These are phyloP conservation scores for Piprites chloris DNA, from an alignment of 2,113 vertebrate species.

Conservation along the genomic window DNA sequence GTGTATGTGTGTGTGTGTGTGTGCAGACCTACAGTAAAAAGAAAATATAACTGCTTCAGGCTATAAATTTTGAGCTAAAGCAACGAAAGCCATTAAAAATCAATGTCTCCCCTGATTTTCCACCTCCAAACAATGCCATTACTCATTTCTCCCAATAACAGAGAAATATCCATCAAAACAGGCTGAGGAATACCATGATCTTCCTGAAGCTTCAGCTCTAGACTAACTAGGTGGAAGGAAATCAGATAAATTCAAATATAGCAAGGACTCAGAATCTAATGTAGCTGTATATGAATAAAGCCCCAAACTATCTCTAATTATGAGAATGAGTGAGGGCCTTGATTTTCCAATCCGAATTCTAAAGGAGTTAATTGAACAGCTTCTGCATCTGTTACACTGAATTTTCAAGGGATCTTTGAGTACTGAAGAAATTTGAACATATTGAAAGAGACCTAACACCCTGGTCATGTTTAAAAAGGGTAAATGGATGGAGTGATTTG, in stretches of 20 bases:
- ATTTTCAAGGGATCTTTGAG: not conserved
- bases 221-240: not conserved
- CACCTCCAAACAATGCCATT: not conserved
- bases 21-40: not conserved
- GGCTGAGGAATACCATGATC: not conserved
- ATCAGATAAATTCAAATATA: not conserved
- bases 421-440: not conserved
- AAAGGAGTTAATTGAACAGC: not conserved
- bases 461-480: not conserved
- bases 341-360: not conserved
- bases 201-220: not conserved
- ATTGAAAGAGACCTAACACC: not conserved
- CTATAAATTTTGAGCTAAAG: not conserved
- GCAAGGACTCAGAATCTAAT: not conserved
- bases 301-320: not conserved
- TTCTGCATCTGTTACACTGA: not conserved
- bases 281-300: not conserved
- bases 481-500: not conserved
- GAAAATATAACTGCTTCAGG: not conserved
- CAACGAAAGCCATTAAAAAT: conserved; percentile 4
- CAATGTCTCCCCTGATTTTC: not conserved
- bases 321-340: not conserved
- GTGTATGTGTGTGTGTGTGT: not conserved
- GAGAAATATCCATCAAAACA: not conserved
- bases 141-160: not conserved